phyloP scores from a whole-genome alignment of 2,888 invertebrate species.

The Pasiphila rectangulata region DNA sequence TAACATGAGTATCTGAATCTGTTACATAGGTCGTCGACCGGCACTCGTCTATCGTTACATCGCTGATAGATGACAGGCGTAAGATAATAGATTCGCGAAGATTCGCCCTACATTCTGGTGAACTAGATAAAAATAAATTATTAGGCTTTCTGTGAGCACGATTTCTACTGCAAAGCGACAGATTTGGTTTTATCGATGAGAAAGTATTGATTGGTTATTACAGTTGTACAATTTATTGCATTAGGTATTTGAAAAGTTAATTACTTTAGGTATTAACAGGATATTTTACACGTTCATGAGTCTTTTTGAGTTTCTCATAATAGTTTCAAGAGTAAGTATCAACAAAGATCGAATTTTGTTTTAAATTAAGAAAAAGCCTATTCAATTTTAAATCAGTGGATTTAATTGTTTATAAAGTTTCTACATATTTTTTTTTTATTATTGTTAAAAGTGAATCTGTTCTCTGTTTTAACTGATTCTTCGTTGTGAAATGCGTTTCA shows the following conservation, averaged over 20 bases:
- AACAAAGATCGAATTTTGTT: too few species aligned
- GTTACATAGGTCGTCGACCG: slow-evolving; percentile 25
- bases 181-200: slow-evolving; percentile 5
- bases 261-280: too few species aligned
- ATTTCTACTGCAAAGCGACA: slow-evolving; percentile 12
- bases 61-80: slow-evolving; percentile 40
- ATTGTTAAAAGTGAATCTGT: too few species aligned
- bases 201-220: slow-evolving; percentile 11
- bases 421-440: too few species aligned
- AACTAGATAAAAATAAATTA: slow-evolving; percentile 35
- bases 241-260: neutral
- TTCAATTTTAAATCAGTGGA: too few species aligned
- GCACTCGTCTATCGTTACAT: slow-evolving; percentile 24
- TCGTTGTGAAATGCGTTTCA: too few species aligned
- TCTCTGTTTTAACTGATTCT: too few species aligned
- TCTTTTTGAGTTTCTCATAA: too few species aligned
- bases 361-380: too few species aligned
- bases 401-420: too few species aligned
- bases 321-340: too few species aligned
- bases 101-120: slow-evolving; percentile 45
- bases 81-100: slow-evolving; percentile 46
- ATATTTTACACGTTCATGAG: too few species aligned
- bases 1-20: slow-evolving; percentile 1
- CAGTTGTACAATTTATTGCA: neutral
- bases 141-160: slow-evolving; percentile 16